Percentiles rank a stretch among this genome's conserved stretches.
phyloP scores from a whole-genome alignment of 2,113 vertebrate genomes.

The Typhlomys cinereus region DNA sequence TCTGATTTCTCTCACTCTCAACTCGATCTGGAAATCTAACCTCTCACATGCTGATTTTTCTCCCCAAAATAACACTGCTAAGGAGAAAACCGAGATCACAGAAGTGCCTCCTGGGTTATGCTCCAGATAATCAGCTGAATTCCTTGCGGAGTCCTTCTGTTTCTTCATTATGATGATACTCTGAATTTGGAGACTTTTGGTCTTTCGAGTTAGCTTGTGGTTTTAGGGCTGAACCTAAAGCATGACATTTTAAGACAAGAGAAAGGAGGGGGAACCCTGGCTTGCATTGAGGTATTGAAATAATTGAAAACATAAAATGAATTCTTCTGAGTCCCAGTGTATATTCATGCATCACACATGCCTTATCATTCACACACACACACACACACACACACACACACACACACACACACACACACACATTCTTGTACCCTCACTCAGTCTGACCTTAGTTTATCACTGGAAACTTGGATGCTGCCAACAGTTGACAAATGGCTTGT shows the following conservation, averaged over 20 bases:
- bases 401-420: background rate
- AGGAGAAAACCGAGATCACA: conserved; percentile 34
- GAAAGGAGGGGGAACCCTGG: background rate
- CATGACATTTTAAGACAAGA: background rate
- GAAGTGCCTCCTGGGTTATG: background rate
- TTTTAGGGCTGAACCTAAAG: conserved; percentile 39
- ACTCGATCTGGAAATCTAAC: conserved; percentile 26
- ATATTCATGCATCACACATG: background rate
- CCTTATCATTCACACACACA: background rate
- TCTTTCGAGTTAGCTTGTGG: background rate
- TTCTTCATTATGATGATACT: conserved; percentile 30
- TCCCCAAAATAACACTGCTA: conserved; percentile 48
- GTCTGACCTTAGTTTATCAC: background rate
- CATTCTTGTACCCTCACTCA: rapidly evolving
- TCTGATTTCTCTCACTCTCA: conserved; percentile 2
- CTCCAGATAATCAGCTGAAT: conserved; percentile 35
- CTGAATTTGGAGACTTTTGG: background rate
- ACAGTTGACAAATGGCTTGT: background rate
- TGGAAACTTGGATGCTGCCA: background rate
- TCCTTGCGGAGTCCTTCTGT: background rate
- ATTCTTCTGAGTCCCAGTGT: background rate
- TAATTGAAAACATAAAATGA: background rate
- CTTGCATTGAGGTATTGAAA: background rate
- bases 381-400: background rate
- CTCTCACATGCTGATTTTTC: conserved; percentile 41